Evolutionary conservation across 2,113 vertebrate species (phyloP).

Genomic region (Cyrtonyx montezumae): DNA sequence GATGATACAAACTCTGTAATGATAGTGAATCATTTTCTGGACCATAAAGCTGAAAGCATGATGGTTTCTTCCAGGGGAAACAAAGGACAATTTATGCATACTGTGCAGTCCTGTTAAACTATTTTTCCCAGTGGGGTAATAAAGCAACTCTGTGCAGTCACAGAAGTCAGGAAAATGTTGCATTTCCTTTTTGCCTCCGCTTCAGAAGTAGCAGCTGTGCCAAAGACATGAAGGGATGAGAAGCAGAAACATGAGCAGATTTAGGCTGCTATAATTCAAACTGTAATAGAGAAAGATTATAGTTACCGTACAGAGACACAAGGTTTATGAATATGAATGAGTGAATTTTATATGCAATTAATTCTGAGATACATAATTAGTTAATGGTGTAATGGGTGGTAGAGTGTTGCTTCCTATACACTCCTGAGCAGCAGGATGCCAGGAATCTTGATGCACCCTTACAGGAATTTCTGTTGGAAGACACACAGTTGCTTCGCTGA

Average conservation of each 20-base stretch:
- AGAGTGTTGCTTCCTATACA: neutral
- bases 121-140: neutral
- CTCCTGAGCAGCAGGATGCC: neutral
- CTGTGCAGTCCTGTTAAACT: neutral
- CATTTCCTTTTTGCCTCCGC: neutral
- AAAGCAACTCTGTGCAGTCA: neutral
- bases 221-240: neutral
- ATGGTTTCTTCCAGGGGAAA: neutral
- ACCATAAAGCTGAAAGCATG: neutral
- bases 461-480: neutral
- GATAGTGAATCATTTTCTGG: neutral
- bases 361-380: neutral
- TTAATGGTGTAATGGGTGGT: neutral
- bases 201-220: neutral
- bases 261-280: neutral
- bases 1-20: neutral
- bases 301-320: neutral
- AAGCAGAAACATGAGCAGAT: neutral
- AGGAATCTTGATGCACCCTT: neutral
- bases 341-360: neutral
- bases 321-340: slow-evolving; percentile 23
- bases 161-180: neutral
- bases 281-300: neutral
- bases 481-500: neutral
- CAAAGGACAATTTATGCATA: neutral